Conservation (phyloP, 2,113 vertebrate genomes). For the Equus przewalskii region DNA sequence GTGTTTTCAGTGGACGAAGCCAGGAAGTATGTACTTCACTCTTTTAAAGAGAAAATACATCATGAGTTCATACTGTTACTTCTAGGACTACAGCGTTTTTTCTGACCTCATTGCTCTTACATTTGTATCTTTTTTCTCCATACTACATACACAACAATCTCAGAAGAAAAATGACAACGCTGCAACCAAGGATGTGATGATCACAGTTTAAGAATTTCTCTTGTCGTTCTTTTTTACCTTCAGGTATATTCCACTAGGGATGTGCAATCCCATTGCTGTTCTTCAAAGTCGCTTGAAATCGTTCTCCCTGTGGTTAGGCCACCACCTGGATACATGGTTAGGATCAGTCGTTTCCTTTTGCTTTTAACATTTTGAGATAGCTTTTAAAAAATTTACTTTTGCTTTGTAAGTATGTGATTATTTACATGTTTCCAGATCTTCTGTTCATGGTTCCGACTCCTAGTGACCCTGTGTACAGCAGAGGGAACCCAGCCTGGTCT, state of each 20-base stretch:
- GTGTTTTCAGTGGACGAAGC: background rate
- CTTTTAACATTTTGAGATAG: background rate
- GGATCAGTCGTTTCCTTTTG: background rate
- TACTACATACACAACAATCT: background rate
- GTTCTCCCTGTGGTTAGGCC: background rate
- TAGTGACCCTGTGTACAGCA: no score
- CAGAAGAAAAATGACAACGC: background rate
- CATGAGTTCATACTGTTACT: background rate
- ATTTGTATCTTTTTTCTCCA: background rate
- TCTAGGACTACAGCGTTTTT: background rate
- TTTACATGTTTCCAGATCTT: background rate
- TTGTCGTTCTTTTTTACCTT: background rate
- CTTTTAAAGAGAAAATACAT: background rate
- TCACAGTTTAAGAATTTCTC: background rate
- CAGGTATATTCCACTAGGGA: background rate
- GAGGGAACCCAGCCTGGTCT: no score
- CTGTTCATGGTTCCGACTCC: no score
- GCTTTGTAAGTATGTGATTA: background rate
- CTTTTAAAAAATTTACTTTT: background rate
- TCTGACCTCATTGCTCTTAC: background rate
- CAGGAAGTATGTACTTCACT: background rate
- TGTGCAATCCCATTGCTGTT: background rate
- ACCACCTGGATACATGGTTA: background rate
- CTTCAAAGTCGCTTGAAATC: background rate
- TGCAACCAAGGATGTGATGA: background rate